A percentile compares a stretch with the other conserved stretches of the same genome.
These are phyloP conservation scores for Microtus ochrogaster DNA, from an alignment of 2,113 vertebrate species.

Conservation along the genomic window DNA sequence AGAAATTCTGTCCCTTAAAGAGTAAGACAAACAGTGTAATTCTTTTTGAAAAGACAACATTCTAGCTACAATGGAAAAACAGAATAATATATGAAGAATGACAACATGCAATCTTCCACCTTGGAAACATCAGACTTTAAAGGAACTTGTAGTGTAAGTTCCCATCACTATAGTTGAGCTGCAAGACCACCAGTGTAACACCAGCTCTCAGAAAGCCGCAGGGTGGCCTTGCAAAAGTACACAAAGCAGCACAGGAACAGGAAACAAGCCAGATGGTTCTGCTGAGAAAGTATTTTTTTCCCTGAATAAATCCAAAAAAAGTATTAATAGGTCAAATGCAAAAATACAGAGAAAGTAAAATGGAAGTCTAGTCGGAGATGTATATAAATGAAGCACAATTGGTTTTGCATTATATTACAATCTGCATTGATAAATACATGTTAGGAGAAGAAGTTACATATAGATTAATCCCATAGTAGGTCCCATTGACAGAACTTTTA, in stretches of 20 bases:
- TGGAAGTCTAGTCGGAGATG: slow-evolving; percentile 65
- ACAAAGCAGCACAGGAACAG: slow-evolving; percentile 90
- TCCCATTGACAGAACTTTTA: slow-evolving; percentile 72
- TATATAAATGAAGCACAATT: slow-evolving; percentile 69
- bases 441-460: slow-evolving; percentile 53
- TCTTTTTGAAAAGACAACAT: slow-evolving; percentile 69
- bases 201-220: slow-evolving; percentile 86
- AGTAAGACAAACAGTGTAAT: neutral
- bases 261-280: slow-evolving; percentile 93
- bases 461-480: slow-evolving; percentile 40
- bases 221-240: slow-evolving; percentile 90
- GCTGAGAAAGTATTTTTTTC: slow-evolving; percentile 91
- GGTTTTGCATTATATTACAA: slow-evolving; percentile 64
- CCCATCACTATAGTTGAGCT: slow-evolving; percentile 90
- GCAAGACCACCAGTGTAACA: slow-evolving; percentile 92
- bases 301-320: slow-evolving; percentile 82
- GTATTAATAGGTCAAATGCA: slow-evolving; percentile 88
- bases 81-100: slow-evolving; percentile 75
- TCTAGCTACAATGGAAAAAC: slow-evolving; percentile 59
- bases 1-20: slow-evolving; percentile 44
- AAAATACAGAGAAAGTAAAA: slow-evolving; percentile 82
- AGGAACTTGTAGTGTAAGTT: slow-evolving; percentile 85
- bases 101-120: slow-evolving; percentile 83
- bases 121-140: slow-evolving; percentile 90
- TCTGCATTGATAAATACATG: slow-evolving; percentile 34